These are phyloP conservation scores for Eulemur coronatus DNA, from an alignment of 2,797 vertebrate genomes.

Conservation along the genomic window DNA sequence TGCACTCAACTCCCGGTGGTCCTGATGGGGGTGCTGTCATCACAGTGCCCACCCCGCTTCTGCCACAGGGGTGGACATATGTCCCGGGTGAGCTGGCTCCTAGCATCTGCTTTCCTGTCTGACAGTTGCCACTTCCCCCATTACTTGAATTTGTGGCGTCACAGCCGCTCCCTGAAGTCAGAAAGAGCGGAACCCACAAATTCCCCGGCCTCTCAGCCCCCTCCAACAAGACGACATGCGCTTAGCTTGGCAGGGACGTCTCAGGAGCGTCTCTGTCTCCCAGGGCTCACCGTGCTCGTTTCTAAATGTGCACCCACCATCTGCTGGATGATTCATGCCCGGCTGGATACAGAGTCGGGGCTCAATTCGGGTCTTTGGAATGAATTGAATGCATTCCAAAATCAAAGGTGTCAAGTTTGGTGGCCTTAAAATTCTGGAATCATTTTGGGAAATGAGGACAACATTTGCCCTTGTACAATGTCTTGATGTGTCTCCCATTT, in stretches of 20 bases:
- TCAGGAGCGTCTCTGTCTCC: neutral
- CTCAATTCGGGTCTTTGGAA: slow-evolving; percentile 28
- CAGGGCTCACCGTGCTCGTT: neutral
- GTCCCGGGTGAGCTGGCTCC: neutral
- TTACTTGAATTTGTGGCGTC: neutral
- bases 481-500: neutral
- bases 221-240: neutral
- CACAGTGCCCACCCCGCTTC: too few species aligned
- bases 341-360: neutral
- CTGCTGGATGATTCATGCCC: slow-evolving; percentile 48
- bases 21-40: neutral
- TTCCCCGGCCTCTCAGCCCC: neutral
- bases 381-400: slow-evolving; percentile 43
- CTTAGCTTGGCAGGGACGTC: neutral
- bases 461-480: neutral
- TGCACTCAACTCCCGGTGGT: neutral
- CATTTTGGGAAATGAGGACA: slow-evolving; percentile 16
- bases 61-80: neutral
- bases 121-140: neutral
- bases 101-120: neutral
- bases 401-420: slow-evolving; percentile 56
- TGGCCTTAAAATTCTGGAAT: slow-evolving; percentile 39
- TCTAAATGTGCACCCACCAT: slow-evolving; percentile 55
- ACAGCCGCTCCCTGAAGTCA: neutral
- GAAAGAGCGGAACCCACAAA: neutral